Conservation (phyloP, 2,888 invertebrate species). For the Cantharis nigra region DNA sequence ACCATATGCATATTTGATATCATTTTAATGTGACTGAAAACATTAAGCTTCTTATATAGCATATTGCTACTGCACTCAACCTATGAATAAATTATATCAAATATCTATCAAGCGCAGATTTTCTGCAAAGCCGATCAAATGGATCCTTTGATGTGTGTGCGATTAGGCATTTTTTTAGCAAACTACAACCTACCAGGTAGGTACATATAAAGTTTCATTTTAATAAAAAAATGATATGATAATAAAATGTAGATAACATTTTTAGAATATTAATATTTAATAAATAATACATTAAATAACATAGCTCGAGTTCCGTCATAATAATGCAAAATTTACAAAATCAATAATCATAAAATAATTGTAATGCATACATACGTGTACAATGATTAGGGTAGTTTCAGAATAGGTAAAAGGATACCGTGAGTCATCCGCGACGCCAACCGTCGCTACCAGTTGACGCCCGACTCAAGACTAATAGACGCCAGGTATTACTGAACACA, state of each 20-base stretch:
- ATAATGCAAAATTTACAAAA: background rate
- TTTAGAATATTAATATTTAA: background rate
- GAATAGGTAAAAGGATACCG: conserved; percentile 17
- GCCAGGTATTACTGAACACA: conserved; percentile 12
- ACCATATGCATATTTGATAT: conserved; percentile 58
- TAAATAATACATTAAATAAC: background rate
- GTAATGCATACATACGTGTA: conserved; percentile 4
- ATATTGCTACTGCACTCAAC: conserved; percentile 58
- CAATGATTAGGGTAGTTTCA: conserved; percentile 19
- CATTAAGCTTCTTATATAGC: conserved; percentile 57
- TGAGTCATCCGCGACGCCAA: conserved; percentile 30
- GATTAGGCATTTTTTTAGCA: background rate
- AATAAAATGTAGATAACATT: background rate
- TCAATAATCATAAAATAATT: conserved; percentile 4
- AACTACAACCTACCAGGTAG: background rate
- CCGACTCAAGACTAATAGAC: conserved; percentile 25
- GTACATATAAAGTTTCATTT: background rate
- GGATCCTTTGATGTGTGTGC: conserved; percentile 47
- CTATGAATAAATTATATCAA: conserved; percentile 76
- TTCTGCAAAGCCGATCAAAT: conserved; percentile 52
- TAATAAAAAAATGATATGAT: background rate
- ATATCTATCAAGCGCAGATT: conserved; percentile 67
- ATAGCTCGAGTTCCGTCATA: background rate
- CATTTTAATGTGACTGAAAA: conserved; percentile 58
- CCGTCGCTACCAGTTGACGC: conserved; percentile 31